Percentiles rank a stretch among this genome's conserved stretches.
phyloP scores from a whole-genome alignment of 2,888 invertebrate species.

The Andrena bucephala region DNA sequence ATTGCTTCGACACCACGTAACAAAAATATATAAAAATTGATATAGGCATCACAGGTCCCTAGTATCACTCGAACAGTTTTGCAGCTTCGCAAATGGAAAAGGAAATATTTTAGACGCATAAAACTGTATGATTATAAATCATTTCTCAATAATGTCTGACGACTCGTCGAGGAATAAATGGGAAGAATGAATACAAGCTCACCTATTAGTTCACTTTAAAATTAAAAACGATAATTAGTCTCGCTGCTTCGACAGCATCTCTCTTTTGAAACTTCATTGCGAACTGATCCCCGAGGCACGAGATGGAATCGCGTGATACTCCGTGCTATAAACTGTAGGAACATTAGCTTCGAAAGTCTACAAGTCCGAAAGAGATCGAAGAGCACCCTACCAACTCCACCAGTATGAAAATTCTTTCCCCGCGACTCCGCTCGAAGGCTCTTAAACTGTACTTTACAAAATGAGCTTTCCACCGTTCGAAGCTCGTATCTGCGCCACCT shows the following conservation, averaged over 20 bases:
- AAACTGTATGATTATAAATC: neutral
- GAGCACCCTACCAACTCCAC: neutral
- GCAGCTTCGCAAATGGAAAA: neutral
- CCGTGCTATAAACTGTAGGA: constrained; percentile 28
- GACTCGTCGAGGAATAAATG: no score
- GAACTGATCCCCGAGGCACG: neutral
- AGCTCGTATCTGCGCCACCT: constrained; percentile 84
- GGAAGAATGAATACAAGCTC: no score
- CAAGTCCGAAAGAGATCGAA: constrained; percentile 17
- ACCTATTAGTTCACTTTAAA: no score
- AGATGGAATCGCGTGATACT: neutral
- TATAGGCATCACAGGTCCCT: constrained; percentile 47
- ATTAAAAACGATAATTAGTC: neutral
- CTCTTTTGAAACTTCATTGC: neutral
- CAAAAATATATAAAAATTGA: constrained; percentile 54
- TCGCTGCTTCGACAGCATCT: neutral
- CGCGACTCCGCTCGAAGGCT: no score
- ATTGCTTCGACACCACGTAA: constrained; percentile 25
- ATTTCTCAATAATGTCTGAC: neutral
- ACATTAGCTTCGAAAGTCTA: constrained; percentile 28
- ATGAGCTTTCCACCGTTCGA: constrained; percentile 83
- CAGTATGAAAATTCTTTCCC: neutral
- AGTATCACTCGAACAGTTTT: constrained; percentile 31
- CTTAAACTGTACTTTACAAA: constrained; percentile 68
- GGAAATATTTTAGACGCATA: neutral